Conservation (phyloP, 2,888 invertebrate genomes). For the Netelia fuscicornis region DNA sequence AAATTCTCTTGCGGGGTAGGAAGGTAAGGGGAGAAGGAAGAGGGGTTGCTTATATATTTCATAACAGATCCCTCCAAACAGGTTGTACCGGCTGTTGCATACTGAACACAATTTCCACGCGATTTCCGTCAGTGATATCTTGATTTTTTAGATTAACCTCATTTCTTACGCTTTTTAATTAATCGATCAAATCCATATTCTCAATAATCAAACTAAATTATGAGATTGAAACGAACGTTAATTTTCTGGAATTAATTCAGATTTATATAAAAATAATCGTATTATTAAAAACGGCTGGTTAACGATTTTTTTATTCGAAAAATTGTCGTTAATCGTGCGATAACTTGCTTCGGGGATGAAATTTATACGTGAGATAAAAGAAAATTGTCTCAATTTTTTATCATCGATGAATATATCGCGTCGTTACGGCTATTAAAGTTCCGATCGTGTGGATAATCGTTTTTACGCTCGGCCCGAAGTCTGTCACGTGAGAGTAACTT, state of each 20-base stretch:
- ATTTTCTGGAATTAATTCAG: too few species aligned
- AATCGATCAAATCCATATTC: not conserved
- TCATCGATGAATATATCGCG: slow-evolving; percentile 40
- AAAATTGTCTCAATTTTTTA: slow-evolving; percentile 12
- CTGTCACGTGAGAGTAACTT: slow-evolving; percentile 53
- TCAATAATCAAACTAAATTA: not conserved
- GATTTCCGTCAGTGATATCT: slow-evolving; percentile 34
- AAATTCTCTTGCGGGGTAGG: slow-evolving; percentile 35
- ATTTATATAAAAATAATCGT: too few species aligned
- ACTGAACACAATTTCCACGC: slow-evolving; percentile 43
- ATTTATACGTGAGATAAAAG: slow-evolving; percentile 20
- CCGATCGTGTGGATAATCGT: slow-evolving; percentile 68
- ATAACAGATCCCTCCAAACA: slow-evolving; percentile 31
- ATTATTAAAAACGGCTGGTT: too few species aligned
- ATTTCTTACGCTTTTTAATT: slow-evolving; percentile 25
- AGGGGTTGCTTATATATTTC: slow-evolving; percentile 5
- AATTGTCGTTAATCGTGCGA: too few species aligned
- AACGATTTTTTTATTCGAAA: too few species aligned
- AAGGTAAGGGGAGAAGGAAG: not conserved
- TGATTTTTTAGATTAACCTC: not conserved
- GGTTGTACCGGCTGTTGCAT: slow-evolving; percentile 65
- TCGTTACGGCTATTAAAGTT: slow-evolving; percentile 53
- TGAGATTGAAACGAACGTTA: not conserved
- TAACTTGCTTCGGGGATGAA: not conserved
- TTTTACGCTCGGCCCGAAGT: slow-evolving; percentile 54